Percentiles rank a stretch among this genome's conserved stretches.
phyloP scores from a whole-genome alignment of 2,113 vertebrate genomes.

The Chamaetylas fuelleborni region DNA sequence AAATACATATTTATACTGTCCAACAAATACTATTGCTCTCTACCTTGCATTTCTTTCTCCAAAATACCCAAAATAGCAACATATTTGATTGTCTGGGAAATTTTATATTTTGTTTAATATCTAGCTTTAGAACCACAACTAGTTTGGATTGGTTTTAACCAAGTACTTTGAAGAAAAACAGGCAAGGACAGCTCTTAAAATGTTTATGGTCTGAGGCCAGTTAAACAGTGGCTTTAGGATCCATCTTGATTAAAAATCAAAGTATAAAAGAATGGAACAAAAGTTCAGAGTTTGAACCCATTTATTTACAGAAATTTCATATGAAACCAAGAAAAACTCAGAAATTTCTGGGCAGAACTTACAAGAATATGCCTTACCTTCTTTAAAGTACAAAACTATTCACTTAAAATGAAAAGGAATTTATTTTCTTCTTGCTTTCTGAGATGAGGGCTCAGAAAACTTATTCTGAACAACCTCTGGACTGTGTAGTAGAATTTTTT shows the following conservation, averaged over 20 bases:
- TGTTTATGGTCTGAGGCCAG: background rate
- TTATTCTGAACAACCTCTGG: background rate
- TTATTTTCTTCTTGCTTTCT: background rate
- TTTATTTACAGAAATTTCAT: background rate
- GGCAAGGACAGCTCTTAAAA: background rate
- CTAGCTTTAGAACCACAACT: background rate
- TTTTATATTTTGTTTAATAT: background rate
- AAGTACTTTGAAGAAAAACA: background rate
- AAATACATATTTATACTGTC: background rate
- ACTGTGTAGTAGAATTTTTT: background rate
- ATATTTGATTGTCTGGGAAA: background rate
- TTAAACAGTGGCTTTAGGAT: background rate
- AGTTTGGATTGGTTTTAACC: background rate
- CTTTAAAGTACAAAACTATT: background rate
- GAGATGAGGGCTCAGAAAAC: background rate
- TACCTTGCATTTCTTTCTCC: background rate
- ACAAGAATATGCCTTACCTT: background rate
- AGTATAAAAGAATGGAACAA: background rate
- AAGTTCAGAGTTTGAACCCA: background rate
- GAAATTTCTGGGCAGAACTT: background rate
- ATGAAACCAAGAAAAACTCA: background rate
- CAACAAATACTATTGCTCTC: background rate
- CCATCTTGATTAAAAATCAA: background rate
- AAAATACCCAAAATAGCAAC: background rate
- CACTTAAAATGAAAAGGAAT: background rate